Conservation (phyloP, 2,888 invertebrate genomes). For the Adelphocoris suturalis region DNA sequence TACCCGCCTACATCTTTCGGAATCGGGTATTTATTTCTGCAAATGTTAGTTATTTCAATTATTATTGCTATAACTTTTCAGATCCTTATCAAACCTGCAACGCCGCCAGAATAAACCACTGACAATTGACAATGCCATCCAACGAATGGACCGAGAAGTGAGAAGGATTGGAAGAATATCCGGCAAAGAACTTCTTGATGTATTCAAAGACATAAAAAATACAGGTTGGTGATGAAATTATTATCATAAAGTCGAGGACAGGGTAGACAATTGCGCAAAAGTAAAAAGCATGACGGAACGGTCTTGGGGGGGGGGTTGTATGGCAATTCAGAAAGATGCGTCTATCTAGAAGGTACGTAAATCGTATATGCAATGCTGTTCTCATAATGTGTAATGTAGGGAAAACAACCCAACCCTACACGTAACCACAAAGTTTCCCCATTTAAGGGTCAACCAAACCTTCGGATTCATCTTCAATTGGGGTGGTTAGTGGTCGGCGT, state of each 20-base stretch:
- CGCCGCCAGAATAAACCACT: background rate
- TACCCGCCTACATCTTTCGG: background rate
- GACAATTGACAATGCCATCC: constrained; percentile 73
- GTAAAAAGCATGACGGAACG: too few species aligned
- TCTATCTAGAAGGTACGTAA: too few species aligned
- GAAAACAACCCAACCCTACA: too few species aligned
- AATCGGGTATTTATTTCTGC: background rate
- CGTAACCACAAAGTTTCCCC: too few species aligned
- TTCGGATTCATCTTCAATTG: too few species aligned
- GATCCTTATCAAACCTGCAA: background rate
- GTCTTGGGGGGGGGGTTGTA: too few species aligned
- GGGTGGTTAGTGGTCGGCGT: too few species aligned
- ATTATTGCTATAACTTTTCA: background rate
- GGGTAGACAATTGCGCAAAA: background rate
- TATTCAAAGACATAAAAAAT: constrained; percentile 86
- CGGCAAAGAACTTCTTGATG: constrained; percentile 87
- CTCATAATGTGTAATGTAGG: too few species aligned
- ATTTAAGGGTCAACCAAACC: too few species aligned
- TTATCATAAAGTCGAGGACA: background rate
- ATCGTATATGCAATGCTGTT: too few species aligned
- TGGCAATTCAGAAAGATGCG: too few species aligned
- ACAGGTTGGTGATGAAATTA: constrained; percentile 77
- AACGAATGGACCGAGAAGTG: constrained; percentile 84
- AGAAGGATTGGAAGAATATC: constrained; percentile 87
- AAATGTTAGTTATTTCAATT: background rate